A percentile compares a stretch with the other conserved stretches of the same genome.
Conservation (phyloP, 2,888 invertebrate species). For the Apodemia mormo region DNA sequence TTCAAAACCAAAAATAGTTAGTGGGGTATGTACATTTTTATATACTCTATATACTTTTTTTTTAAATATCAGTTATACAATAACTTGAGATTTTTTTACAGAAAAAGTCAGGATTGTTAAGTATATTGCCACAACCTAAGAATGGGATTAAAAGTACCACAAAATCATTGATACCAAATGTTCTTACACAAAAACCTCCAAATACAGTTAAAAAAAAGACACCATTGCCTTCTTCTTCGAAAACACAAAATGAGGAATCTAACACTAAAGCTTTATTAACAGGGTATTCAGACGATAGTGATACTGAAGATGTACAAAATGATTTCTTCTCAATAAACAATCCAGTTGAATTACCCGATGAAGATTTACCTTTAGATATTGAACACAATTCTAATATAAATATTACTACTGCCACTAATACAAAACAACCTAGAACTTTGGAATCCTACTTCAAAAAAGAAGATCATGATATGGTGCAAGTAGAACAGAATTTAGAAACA, state of each 20-base stretch:
- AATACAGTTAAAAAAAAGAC: conserved; percentile 48
- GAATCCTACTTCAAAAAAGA: conserved; percentile 67
- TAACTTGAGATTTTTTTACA: conserved; percentile 47
- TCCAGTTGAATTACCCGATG: conserved; percentile 61
- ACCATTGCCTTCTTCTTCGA: conserved; percentile 45
- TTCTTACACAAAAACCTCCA: conserved; percentile 65
- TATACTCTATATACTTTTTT: conserved; percentile 11
- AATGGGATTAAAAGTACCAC: conserved; percentile 54
- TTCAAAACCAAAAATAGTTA: conserved; percentile 68
- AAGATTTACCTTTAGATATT: conserved; percentile 59
- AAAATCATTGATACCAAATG: conserved; percentile 69
- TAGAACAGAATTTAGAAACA: conserved; percentile 31
- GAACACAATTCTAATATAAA: conserved; percentile 42
- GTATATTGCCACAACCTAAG: conserved; percentile 86
- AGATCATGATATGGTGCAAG: conserved; percentile 39
- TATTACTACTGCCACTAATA: conserved; percentile 27
- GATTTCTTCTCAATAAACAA: conserved; percentile 81
- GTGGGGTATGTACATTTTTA: conserved; percentile 62
- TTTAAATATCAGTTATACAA: not conserved
- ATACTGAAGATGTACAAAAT: conserved; percentile 73
- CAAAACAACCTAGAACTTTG: conserved; percentile 50
- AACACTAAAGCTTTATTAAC: conserved; percentile 42
- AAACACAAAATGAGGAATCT: conserved; percentile 47
- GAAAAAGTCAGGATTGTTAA: conserved; percentile 85
- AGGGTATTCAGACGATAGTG: conserved; percentile 71